Conservation (phyloP, 2,797 vertebrate species). For the Galaxias olidus region DNA sequence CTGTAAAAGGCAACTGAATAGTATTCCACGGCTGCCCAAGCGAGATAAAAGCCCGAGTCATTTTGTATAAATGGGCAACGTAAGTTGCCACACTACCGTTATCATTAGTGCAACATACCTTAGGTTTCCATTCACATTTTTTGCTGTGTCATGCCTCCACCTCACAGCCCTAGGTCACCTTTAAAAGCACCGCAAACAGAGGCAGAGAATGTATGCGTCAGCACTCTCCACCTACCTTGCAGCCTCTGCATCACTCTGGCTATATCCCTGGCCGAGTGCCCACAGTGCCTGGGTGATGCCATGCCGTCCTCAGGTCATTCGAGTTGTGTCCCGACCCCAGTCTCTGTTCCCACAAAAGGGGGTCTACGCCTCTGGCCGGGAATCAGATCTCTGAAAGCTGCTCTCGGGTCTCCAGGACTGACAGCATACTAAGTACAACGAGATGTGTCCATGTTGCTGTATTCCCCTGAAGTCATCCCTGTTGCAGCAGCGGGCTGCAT, state of each 20-base stretch:
- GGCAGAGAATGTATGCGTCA: conserved; percentile 61
- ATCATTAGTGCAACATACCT: conserved; percentile 3
- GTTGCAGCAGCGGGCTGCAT: conserved; percentile 61
- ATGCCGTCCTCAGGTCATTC: conserved; percentile 66
- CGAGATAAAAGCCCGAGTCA: not conserved
- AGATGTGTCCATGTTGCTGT: conserved; percentile 30
- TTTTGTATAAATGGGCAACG: too few relatives aligned
- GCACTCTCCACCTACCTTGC: conserved; percentile 85
- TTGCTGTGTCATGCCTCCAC: conserved; percentile 69
- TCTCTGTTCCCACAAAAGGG: conserved; percentile 35
- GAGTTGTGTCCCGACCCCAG: conserved; percentile 43
- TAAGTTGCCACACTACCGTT: too few relatives aligned
- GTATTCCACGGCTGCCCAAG: conserved; percentile 18
- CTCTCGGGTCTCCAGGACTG: conserved; percentile 26
- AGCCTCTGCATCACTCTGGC: conserved; percentile 94
- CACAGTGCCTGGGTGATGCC: conserved; percentile 81
- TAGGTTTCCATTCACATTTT: conserved; percentile 29
- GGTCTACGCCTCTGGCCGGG: conserved; percentile 34
- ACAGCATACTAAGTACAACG: conserved; percentile 29
- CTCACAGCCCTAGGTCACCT: conserved; percentile 65
- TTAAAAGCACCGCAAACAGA: conserved; percentile 55
- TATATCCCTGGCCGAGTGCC: conserved; percentile 83
- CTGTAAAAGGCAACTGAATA: conserved; percentile 12
- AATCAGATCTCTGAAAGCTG: conserved; percentile 33
- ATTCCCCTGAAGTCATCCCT: conserved; percentile 53